Percentiles rank a stretch among this genome's conserved stretches.
phyloP scores from a whole-genome alignment of 2,113 vertebrate genomes.

The Otus sunia region DNA sequence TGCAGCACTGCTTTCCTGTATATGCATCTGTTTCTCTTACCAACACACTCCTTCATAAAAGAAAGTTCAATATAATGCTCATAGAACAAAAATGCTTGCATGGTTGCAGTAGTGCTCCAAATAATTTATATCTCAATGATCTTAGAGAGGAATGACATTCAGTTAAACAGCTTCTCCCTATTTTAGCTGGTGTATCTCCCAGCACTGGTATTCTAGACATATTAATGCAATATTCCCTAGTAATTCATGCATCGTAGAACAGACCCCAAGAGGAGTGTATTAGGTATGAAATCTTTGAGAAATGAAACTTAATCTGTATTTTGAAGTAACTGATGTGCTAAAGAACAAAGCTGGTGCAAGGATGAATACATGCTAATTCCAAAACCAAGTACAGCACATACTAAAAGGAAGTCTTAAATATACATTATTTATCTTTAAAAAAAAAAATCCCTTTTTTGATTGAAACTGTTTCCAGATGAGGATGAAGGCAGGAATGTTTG shows the following conservation, averaged over 20 bases:
- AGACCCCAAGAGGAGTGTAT: background rate
- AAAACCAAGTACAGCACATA: background rate
- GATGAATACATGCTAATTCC: background rate
- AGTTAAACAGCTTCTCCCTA: background rate
- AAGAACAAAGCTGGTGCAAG: background rate
- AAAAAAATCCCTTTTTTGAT: background rate
- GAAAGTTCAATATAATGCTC: background rate
- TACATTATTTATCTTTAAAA: background rate
- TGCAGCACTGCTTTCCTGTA: background rate
- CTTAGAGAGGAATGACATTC: background rate
- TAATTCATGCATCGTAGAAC: background rate
- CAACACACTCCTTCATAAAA: background rate
- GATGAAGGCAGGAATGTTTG: background rate
- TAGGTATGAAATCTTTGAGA: background rate
- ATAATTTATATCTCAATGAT: background rate
- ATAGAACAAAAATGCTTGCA: background rate
- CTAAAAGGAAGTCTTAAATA: background rate
- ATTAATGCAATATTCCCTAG: background rate
- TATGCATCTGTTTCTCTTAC: background rate
- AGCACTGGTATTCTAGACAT: background rate
- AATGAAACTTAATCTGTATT: background rate
- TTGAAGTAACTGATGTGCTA: background rate
- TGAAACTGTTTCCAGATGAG: background rate
- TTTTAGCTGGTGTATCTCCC: background rate
- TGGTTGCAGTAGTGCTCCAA: background rate